Percentiles rank a stretch among this genome's conserved stretches.
These are phyloP conservation scores for Drosophila heteroneura DNA, from an alignment of 2,888 invertebrate species.

Conservation along the genomic window DNA sequence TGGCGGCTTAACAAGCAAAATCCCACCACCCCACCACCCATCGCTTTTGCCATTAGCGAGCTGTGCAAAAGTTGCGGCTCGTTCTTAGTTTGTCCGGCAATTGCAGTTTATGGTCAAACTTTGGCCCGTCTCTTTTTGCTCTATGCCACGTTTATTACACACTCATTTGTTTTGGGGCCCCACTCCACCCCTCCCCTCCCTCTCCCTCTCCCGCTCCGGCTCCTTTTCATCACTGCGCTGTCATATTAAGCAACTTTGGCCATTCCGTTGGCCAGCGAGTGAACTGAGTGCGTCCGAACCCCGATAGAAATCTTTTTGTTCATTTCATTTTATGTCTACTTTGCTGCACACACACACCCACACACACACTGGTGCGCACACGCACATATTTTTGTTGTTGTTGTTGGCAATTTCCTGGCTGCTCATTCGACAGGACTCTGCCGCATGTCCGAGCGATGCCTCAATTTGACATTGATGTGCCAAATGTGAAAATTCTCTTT, in stretches of 20 bases:
- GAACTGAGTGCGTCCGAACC: conserved; percentile 27
- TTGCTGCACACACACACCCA: conserved; percentile 43
- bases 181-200: not conserved
- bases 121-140: conserved; percentile 34
- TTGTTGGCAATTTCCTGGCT: conserved; percentile 70
- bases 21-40: not conserved
- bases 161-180: conserved; percentile 70
- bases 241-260: conserved; percentile 79
- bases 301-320: conserved; percentile 80
- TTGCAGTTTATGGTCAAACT: conserved; percentile 75
- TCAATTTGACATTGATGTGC: conserved; percentile 82
- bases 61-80: conserved; percentile 45
- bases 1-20: conserved; percentile 66
- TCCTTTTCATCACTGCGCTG: conserved; percentile 27
- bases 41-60: conserved; percentile 40
- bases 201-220: not conserved
- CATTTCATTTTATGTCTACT: conserved; percentile 79
- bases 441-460: conserved; percentile 67
- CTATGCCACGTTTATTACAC: conserved; percentile 74
- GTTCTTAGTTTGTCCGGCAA: conserved; percentile 58
- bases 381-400: conserved; percentile 40
- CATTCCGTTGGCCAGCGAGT: conserved; percentile 58
- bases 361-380: conserved; percentile 14
- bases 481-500: conserved; percentile 77
- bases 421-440: conserved; percentile 38